These are phyloP conservation scores for Enhydra lutris DNA, from an alignment of 2,113 vertebrate genomes.

Conservation along the genomic window DNA sequence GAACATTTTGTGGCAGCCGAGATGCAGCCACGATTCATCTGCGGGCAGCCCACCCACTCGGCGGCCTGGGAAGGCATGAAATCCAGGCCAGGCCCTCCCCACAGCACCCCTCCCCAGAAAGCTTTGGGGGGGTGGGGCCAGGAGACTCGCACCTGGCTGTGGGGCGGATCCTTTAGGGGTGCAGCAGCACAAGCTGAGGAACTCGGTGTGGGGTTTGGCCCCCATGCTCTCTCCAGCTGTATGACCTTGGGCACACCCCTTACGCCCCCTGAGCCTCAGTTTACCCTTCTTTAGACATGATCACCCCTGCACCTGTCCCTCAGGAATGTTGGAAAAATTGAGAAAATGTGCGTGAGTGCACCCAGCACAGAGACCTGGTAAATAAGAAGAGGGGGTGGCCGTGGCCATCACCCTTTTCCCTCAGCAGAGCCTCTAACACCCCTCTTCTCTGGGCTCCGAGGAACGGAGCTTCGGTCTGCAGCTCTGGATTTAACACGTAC, in stretches of 20 bases:
- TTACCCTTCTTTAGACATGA: not conserved
- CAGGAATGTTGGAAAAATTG: not conserved
- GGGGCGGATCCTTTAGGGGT: not conserved
- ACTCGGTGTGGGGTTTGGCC: not conserved
- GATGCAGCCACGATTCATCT: constrained; percentile 52
- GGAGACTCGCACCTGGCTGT: not conserved
- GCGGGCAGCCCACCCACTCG: not conserved
- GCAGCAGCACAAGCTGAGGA: not conserved
- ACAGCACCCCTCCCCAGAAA: not conserved
- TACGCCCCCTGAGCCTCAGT: not conserved
- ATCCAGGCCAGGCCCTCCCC: not conserved
- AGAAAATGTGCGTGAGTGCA: not conserved
- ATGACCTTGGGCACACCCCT: not conserved
- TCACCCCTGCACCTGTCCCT: not conserved
- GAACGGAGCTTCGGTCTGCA: not conserved
- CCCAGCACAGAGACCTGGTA: not conserved
- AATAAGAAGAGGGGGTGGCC: not conserved
- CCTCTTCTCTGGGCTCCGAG: not conserved
- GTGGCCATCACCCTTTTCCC: not conserved
- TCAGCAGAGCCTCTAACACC: not conserved
- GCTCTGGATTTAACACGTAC: not conserved
- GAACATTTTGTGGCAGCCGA: constrained; percentile 49
- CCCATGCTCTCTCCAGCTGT: not conserved
- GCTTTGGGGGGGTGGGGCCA: fast-evolving
- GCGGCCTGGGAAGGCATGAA: not conserved